Evolutionary conservation across 1,140 invertebrate genomes (phyloP), one percentile per base, ranked within the genome.

Genomic region (Eumeta japonica): DNA sequence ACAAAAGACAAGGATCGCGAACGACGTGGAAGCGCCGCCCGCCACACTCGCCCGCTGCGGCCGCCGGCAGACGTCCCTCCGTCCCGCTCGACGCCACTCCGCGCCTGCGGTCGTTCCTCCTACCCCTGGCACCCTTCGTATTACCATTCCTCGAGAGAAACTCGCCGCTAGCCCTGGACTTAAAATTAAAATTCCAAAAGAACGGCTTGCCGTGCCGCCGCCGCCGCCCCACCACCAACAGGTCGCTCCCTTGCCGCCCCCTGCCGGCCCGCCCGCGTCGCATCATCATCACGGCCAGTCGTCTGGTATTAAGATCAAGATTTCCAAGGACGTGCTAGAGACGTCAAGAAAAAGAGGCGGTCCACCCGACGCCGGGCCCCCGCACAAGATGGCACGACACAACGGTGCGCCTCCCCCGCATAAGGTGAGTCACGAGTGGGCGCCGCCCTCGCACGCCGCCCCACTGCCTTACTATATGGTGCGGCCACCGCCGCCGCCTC

Each of bases 171-270:
- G 65, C 36, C 64, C 74, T 1, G 66, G 71, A 0, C 20, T 76
- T 3, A 75, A 75, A 48, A 75, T 77, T 15, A 77, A 75, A 41
- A 76, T 75, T 12, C 70, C 74, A 0, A 76, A 75, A 42, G 74
- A 76, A 24, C 42, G 72, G 18, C 35, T 76, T n/a, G 58, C 70
- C n/a, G 63, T 52, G 13, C 71, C 72, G 11, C 74, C 71, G 3
- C 71, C 63, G 2, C 65, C 67, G 11, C 62, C 62, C 10, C 42
- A 28, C n/a, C n/a, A n/a, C n/a, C n/a, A n/a, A n/a, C n/a, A n/a
- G n/a, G 13, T n/a, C 28, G 4, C 35, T 16, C 12, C 9, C 12
- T 9, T 32, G 30, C 4, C 10, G 16, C 10, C 31, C 13, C 2
- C 30, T 31, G n/a, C 9, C 28, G 11, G 19, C 16, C 3, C 18